phyloP scores from a whole-genome alignment of 2,888 invertebrate genomes.

The Ditula angustiorana region DNA sequence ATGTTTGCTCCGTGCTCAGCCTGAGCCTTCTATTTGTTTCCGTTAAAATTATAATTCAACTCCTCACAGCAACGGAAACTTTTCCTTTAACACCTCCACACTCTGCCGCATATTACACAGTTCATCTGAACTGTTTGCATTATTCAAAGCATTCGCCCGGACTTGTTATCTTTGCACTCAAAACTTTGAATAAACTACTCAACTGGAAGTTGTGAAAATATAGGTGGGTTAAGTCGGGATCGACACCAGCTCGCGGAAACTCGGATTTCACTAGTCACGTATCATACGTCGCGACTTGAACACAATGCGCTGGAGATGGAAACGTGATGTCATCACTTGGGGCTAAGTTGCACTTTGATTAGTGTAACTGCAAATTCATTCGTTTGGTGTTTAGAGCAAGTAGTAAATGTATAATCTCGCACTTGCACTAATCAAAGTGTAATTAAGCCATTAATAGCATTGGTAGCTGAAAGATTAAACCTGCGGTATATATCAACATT shows the following conservation, averaged over 20 bases:
- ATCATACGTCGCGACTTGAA: constrained; percentile 17
- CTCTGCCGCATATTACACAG: constrained; percentile 48
- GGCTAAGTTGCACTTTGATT: no score
- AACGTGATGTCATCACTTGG: constrained; percentile 26
- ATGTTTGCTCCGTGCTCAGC: not conserved
- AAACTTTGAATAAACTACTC: constrained; percentile 74
- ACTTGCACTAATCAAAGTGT: no score
- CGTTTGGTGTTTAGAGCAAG: no score
- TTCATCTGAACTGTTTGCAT: constrained; percentile 53
- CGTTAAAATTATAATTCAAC: constrained; percentile 43
- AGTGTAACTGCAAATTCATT: no score
- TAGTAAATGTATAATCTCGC: no score
- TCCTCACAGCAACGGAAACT: constrained; percentile 48
- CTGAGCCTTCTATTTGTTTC: constrained; percentile 25
- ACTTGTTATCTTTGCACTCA: constrained; percentile 75
- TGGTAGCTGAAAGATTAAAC: constrained; percentile 13
- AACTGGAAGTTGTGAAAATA: constrained; percentile 68
- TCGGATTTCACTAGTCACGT: constrained; percentile 59
- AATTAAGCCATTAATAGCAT: no score
- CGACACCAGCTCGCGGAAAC: constrained; percentile 50
- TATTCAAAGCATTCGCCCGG: constrained; percentile 68
- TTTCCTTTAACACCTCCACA: constrained; percentile 53
- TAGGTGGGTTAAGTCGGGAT: constrained; percentile 63
- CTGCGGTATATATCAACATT: not conserved
- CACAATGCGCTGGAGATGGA: not conserved